Evolutionary conservation across 2,888 invertebrate species (phyloP), one percentile per base, ranked within the genome.

Genomic region (Taphrorychus bicolor): DNA sequence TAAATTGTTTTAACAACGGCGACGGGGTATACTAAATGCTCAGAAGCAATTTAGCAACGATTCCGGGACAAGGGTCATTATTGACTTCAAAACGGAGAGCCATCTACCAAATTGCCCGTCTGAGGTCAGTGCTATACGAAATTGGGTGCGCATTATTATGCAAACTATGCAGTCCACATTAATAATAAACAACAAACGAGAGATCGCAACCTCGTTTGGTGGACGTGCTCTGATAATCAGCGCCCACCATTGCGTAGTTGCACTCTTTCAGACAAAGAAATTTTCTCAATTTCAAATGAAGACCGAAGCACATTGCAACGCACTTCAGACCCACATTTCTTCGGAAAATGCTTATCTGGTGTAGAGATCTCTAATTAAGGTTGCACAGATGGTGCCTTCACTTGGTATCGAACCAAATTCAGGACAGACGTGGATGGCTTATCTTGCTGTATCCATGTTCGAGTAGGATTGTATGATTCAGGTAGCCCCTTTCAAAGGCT

Each of bases 321-420:
- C 17, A 40, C 40, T 32, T 32, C 9, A 14, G 45, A 23, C 60
- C 60, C 60, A 60, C 60, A 60, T 60, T 45, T 17, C 14, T 11
- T 45, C 16, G 3, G 14, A 17, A 45, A 45, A 14, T 16, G 45
- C 54, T 61, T 61, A 61, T 61, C 61, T 21, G 3, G 32, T 11
- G 45, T 1, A n/a, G n/a, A 17, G 54, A 54, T 54, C n/a, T 5
- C 45, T 2, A 45, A 14, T 53, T 14, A 23, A 48, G 9, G 45
- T 45, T 48, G 23, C 32, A 23, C 54, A 45, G 45, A 54, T 61
- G 54, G 61, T 54, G 54, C 61, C 22, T 54, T 61, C 54, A 61
- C 53, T 45, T 61, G 45, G 61, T 54, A 54, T 61, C 54, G 16
- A n/a, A 45, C 61, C 61, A 61, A 61, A 61, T 53, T 61, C 54